These are phyloP conservation scores for Onychostruthus taczanowskii DNA, from an alignment of 2,113 vertebrate species.

Conservation along the genomic window DNA sequence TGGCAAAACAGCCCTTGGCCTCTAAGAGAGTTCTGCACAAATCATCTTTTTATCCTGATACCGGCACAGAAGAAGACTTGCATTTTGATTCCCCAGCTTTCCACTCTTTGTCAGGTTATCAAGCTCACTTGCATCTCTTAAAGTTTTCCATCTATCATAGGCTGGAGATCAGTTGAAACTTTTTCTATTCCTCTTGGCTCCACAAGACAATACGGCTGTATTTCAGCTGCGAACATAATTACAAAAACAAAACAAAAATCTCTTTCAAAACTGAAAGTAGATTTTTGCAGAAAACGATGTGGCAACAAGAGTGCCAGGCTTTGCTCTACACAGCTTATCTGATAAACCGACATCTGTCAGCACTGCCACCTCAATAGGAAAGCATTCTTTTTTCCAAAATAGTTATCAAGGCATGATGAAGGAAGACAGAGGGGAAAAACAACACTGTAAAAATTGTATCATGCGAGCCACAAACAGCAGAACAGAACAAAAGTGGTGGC, in stretches of 20 bases:
- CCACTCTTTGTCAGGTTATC: neutral
- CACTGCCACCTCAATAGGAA: fast-evolving
- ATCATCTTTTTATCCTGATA: neutral
- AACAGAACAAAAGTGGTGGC: neutral
- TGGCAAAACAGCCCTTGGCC: neutral
- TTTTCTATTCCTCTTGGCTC: neutral
- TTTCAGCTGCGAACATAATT: neutral
- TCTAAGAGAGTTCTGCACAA: neutral
- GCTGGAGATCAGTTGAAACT: neutral
- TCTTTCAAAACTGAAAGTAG: neutral
- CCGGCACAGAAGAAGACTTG: neutral
- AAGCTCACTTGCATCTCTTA: fast-evolving
- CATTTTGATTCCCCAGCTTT: neutral
- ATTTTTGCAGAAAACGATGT: neutral
- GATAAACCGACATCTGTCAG: neutral
- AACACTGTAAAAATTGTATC: neutral
- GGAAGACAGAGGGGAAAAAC: neutral
- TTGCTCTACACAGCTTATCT: neutral
- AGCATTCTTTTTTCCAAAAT: neutral
- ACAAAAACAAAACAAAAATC: neutral
- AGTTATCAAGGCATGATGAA: neutral
- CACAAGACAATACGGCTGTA: neutral
- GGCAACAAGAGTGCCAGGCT: neutral
- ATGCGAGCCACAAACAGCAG: neutral
- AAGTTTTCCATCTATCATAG: neutral